These are phyloP conservation scores for Sarcoramphus papa DNA, from an alignment of 2,797 vertebrate species.

Conservation along the genomic window DNA sequence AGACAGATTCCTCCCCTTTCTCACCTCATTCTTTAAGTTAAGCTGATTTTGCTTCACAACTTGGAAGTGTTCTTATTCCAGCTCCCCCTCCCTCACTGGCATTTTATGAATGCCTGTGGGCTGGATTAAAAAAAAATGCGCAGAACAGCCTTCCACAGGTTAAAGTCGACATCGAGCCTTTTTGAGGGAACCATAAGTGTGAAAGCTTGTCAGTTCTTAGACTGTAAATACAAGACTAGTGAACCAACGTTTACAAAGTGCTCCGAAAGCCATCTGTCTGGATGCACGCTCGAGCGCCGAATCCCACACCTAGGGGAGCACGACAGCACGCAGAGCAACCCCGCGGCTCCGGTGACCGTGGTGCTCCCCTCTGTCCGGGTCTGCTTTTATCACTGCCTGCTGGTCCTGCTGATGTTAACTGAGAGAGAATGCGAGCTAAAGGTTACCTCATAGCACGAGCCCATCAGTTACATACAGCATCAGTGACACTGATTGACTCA, in stretches of 20 bases:
- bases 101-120: not conserved
- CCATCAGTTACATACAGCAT: not conserved
- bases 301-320: not conserved
- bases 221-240: not conserved
- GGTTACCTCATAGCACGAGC: not conserved
- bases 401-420: not conserved
- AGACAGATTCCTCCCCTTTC: not conserved
- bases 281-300: rapidly evolving
- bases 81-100: not conserved
- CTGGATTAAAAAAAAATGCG: not conserved
- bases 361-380: not conserved
- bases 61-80: not conserved
- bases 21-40: not conserved
- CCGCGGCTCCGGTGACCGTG: not conserved
- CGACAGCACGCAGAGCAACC: not conserved
- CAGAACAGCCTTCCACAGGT: not conserved
- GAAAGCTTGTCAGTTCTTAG: slow-evolving; percentile 4
- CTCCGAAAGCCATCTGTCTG: not conserved
- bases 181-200: not conserved
- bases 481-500: not conserved
- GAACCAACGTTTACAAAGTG: not conserved
- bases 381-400: not conserved
- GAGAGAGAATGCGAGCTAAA: not conserved
- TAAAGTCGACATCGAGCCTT: not conserved
- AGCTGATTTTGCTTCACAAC: not conserved